Evolutionary conservation across 2,888 invertebrate species (phyloP).

Genomic region (Ormyrus thymus): DNA sequence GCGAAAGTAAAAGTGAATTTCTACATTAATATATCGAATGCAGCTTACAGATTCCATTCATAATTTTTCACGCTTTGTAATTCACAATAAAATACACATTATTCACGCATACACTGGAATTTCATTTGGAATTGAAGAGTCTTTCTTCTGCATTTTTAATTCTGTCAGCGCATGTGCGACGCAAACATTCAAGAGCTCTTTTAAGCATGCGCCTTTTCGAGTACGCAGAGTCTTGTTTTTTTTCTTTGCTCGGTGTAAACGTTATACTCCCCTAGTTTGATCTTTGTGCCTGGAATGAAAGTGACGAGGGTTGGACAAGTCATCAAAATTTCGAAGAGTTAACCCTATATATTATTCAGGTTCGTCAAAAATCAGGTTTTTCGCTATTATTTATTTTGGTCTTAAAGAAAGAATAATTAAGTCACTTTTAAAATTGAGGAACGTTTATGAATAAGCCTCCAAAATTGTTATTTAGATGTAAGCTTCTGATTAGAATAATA

Average conservation of each 20-base stretch:
- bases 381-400: background rate
- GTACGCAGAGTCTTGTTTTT: constrained; percentile 4
- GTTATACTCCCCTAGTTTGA: constrained; percentile 12
- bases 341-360: background rate
- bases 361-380: background rate
- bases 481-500: too few relatives aligned
- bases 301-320: constrained; percentile 27
- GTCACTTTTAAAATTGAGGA: too few relatives aligned
- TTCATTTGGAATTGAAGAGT: too few relatives aligned
- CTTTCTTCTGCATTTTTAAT: background rate
- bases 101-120: too few relatives aligned
- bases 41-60: background rate
- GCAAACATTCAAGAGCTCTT: background rate
- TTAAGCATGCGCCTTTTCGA: background rate
- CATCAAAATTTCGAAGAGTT: constrained; percentile 2
- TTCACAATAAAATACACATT: too few relatives aligned
- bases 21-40: background rate
- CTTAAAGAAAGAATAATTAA: background rate
- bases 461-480: too few relatives aligned
- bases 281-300: background rate
- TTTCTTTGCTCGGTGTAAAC: background rate
- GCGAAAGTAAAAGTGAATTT: too few relatives aligned
- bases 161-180: background rate
- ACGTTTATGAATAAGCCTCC: too few relatives aligned
- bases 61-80: background rate